Conservation (phyloP, 2,797 vertebrate species). For the Botia kubotai region DNA sequence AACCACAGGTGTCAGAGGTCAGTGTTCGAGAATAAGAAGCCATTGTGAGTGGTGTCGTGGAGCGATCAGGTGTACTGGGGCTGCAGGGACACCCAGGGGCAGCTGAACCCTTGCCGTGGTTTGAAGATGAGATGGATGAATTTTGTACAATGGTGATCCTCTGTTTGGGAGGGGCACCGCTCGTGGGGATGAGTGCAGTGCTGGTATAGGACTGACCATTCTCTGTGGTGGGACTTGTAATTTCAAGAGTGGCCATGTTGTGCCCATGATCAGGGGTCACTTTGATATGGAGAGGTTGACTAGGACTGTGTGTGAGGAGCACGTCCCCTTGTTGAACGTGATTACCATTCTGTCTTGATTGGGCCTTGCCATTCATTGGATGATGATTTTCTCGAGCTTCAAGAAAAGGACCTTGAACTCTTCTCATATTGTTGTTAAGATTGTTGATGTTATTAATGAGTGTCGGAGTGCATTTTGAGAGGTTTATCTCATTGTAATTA, state of each 20-base stretch:
- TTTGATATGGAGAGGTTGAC: slow-evolving; percentile 94
- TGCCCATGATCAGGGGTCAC: slow-evolving; percentile 92
- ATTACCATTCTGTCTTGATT: slow-evolving; percentile 83
- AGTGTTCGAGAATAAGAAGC: slow-evolving; percentile 85
- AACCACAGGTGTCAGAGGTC: slow-evolving; percentile 89
- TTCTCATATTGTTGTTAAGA: slow-evolving; percentile 80
- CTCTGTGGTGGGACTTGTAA: slow-evolving; percentile 89
- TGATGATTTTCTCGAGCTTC: slow-evolving; percentile 82
- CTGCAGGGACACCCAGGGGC: slow-evolving; percentile 78
- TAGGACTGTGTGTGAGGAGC: slow-evolving; percentile 89
- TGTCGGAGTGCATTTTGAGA: slow-evolving; percentile 79
- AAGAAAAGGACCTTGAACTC: slow-evolving; percentile 84
- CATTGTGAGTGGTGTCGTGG: slow-evolving; percentile 84
- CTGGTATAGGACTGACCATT: slow-evolving; percentile 89
- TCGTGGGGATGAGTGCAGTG: slow-evolving; percentile 94
- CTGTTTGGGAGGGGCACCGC: slow-evolving; percentile 90
- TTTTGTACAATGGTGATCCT: slow-evolving; percentile 97
- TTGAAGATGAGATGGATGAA: slow-evolving; percentile 81
- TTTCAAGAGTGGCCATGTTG: slow-evolving; percentile 91
- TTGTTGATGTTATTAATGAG: slow-evolving; percentile 79
- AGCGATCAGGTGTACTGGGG: slow-evolving; percentile 83
- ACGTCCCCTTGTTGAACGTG: slow-evolving; percentile 87
- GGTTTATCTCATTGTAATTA: slow-evolving; percentile 80
- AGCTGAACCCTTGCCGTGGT: slow-evolving; percentile 82
- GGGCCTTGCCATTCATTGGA: slow-evolving; percentile 84